phyloP scores from a whole-genome alignment of 2,888 invertebrate genomes.

The Gymnoscelis rufifasciata region DNA sequence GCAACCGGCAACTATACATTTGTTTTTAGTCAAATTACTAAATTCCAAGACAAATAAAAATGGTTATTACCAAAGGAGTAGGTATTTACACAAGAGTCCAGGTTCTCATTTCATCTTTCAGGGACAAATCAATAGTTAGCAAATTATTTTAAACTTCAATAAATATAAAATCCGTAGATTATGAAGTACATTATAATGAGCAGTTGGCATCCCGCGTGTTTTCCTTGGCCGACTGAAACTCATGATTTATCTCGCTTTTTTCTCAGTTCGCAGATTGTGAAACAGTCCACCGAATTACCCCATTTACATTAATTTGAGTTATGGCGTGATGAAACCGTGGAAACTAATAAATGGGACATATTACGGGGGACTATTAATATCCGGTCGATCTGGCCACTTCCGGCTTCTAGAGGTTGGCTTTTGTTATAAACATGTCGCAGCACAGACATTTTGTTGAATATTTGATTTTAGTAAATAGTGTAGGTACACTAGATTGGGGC shows the following conservation, averaged over 20 bases:
- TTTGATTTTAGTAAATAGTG: too few species aligned
- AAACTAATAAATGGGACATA: constrained; percentile 17
- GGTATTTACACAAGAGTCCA: too few species aligned
- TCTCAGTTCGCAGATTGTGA: not conserved
- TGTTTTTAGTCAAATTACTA: too few species aligned
- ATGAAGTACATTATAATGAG: not conserved
- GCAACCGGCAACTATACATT: too few species aligned
- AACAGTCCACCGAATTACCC: not conserved
- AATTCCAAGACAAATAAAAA: too few species aligned
- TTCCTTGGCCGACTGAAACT: not conserved
- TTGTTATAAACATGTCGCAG: not conserved
- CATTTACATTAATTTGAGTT: constrained; percentile 4
- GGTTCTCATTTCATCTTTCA: too few species aligned
- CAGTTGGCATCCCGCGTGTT: not conserved
- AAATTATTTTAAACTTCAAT: too few species aligned
- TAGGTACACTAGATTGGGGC: too few species aligned
- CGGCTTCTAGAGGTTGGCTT: constrained; percentile 1
- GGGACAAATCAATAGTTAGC: too few species aligned
- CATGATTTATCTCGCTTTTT: not conserved
- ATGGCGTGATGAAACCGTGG: constrained; percentile 11
- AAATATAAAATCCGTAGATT: not conserved
- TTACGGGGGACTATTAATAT: constrained; percentile 14
- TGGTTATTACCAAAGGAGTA: too few species aligned
- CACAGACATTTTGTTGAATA: too few species aligned
- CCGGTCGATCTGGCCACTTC: constrained; percentile 12